Conservation (phyloP, 2,888 invertebrate species). For the Phengaris arion region DNA sequence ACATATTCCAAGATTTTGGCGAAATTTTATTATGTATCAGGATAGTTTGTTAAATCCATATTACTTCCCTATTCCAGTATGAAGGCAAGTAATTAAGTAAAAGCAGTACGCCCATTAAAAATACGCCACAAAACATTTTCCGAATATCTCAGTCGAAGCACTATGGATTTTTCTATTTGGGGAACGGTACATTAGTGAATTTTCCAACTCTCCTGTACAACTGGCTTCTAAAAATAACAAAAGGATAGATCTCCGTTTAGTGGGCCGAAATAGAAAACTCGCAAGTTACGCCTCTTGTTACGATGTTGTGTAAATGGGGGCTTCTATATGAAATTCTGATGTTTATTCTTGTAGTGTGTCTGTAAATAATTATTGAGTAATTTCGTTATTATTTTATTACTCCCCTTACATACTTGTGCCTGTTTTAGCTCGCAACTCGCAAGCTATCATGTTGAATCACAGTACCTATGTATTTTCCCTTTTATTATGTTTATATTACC, state of each 20-base stretch:
- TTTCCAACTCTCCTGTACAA: constrained; percentile 3
- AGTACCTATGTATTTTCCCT: too few species aligned
- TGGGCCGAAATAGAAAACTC: neutral
- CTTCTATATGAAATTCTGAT: too few species aligned
- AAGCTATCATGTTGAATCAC: neutral
- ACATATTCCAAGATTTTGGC: too few species aligned
- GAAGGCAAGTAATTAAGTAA: neutral
- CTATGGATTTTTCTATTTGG: constrained; percentile 12
- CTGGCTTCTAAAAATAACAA: constrained; percentile 10
- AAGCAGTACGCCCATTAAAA: neutral
- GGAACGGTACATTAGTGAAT: constrained; percentile 6
- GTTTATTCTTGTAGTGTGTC: too few species aligned
- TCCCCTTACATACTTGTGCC: too few species aligned
- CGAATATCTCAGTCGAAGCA: neutral
- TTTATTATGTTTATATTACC: too few species aligned
- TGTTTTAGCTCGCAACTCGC: too few species aligned
- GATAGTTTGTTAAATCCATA: too few species aligned
- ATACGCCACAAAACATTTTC: neutral
- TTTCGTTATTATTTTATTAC: too few species aligned
- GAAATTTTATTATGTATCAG: too few species aligned
- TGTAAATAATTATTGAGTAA: too few species aligned
- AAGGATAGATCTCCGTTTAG: constrained; percentile 10
- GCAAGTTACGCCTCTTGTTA: neutral
- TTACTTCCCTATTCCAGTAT: too few species aligned
- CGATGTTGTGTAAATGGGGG: neutral